phyloP scores from a whole-genome alignment of 2,888 invertebrate genomes.

The Nipponacmea schrenckii region DNA sequence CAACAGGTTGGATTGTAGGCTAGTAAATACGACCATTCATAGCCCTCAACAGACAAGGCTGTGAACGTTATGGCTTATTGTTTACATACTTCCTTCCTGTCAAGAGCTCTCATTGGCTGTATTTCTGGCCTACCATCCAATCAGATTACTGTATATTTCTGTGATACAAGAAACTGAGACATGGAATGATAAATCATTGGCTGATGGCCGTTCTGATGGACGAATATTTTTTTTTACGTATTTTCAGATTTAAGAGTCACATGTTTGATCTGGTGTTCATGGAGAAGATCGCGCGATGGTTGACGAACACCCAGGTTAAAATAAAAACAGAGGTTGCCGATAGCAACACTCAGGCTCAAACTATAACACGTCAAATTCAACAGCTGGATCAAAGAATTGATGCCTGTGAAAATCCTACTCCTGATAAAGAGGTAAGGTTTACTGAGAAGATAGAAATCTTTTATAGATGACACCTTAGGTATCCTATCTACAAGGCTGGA shows the following conservation, averaged over 20 bases:
- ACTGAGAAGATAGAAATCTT: background rate
- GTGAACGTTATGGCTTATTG: too few species aligned
- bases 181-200: too few species aligned
- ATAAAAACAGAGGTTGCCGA: constrained; percentile 66
- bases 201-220: too few species aligned
- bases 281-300: constrained; percentile 66
- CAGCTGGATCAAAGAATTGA: constrained; percentile 59
- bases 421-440: constrained; percentile 63
- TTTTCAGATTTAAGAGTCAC: constrained; percentile 65
- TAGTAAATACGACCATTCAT: too few species aligned
- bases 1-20: background rate
- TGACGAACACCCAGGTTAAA: constrained; percentile 67
- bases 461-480: background rate
- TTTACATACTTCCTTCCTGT: too few species aligned
- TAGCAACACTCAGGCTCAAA: constrained; percentile 63
- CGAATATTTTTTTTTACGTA: too few species aligned
- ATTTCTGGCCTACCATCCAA: too few species aligned
- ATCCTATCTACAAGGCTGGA: too few species aligned
- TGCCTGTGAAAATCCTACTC: constrained; percentile 62
- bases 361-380: constrained; percentile 51
- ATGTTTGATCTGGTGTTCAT: constrained; percentile 68
- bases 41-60: too few species aligned
- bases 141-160: too few species aligned
- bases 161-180: too few species aligned
- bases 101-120: too few species aligned